Evolutionary conservation across 2,113 vertebrate genomes (phyloP), one percentile per base, ranked within the genome.

Genomic region (Spheniscus mendiculus): DNA sequence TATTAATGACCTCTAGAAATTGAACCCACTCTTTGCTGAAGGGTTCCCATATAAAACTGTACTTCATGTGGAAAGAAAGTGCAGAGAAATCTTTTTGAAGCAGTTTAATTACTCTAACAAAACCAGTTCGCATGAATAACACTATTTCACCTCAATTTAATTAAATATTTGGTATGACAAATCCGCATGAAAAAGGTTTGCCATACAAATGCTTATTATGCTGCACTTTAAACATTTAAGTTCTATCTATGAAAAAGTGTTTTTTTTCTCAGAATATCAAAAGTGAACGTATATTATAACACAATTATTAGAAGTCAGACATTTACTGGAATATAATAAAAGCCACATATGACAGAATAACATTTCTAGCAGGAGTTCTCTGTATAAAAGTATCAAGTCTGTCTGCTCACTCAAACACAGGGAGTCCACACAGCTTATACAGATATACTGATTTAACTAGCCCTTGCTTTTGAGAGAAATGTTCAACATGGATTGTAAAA

Each of bases 121-220:
- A 93, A 38, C 11, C 0, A 0, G 29, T 96, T 92, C 13, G 6
- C 79, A 63, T 85, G 61, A 94, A 61, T 83, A 92, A 87, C 56
- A n/a, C 36, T 26, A 49, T 89, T 95, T 97, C 73, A 49, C 29
- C 84, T 83, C 63, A 71, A 15, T 95, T 77, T 87, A 61, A 61
- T 76, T 86, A 94, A 95, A 73, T 72, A 92, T 95, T 95, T 97
- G 87, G 29, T 76, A 86, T 55, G 62, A 84, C 76, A 95, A 79
- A 93, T 78, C 65, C 38, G 34, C 17, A 1, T 77, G 82, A 92
- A 87, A 89, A 93, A 47, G 8, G 30, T 71, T 87, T 91, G 65
- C 47, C 27, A 53, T 52, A 73, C 69, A 87, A 89, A 89, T 30
- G n/a, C 21, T 78, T 91, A 85, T 83, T 92, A 74, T 22, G 42